Evolutionary conservation across 2,797 vertebrate genomes (phyloP), one percentile per base, ranked within the genome.

Genomic region (Aeoliscus strigatus): DNA sequence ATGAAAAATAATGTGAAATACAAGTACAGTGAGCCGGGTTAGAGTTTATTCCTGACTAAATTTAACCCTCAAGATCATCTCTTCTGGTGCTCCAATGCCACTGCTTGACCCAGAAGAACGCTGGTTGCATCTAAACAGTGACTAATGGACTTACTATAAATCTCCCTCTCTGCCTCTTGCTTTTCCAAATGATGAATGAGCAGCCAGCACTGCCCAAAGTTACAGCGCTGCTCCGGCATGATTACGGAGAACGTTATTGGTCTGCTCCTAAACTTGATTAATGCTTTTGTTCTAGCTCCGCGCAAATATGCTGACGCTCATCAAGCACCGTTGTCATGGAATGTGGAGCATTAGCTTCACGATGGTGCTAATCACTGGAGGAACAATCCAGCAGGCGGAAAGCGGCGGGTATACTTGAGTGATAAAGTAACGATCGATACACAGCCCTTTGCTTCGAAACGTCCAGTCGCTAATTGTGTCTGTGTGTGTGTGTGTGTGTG

Each of bases 61-160:
- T 31, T 42, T 42, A 43, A 39, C 27, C 66, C 70, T 80, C 75
- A 70, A 47, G 53, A 68, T 64, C 35, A 74, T 60, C 60, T 60
- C 54, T 43, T 57, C 46, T 77, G 70, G 60, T 74, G 64, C 64
- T 5, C 13, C 17, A 39, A 54, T 65, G 60, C 46, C 14, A 38
- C 54, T 42, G 42, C 51, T 46, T 68, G 71, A 75, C 79, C 76
- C 59, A 55, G 54, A 65, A 72, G 57, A 64, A 51, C 67, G 73
- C 58, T 66, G 73, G 61, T 58, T 60, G 77, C 62, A 70, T 81
- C 81, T 70, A 81, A 85, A 87, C 72, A 80, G 70, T 66, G 71
- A 78, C 80, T 86, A 86, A 87, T 86, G 80, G 73, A 83, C 71
- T 83, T 77, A 78, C 84, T 87, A 88, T 88, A 85, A 86, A 87